Conservation (phyloP, 2,797 vertebrate genomes). For the Pseudotriccus pelzelni region DNA sequence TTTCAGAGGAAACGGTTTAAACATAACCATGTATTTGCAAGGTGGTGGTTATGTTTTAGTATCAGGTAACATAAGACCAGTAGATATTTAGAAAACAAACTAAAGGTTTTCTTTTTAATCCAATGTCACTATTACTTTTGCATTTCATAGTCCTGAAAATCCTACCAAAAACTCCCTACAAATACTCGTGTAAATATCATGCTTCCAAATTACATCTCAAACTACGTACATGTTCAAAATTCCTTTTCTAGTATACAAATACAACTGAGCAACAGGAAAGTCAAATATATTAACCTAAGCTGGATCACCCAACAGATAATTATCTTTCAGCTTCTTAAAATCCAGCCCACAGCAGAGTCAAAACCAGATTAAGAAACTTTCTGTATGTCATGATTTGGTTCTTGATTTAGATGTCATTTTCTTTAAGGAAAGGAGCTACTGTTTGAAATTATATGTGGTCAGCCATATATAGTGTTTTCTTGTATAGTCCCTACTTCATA, state of each 20-base stretch:
- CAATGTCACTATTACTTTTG: background rate
- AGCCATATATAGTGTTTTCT: background rate
- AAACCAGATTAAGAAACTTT: background rate
- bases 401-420: background rate
- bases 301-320: background rate
- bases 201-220: background rate
- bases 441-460: accelerated
- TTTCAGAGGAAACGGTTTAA: background rate
- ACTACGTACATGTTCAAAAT: background rate
- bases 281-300: background rate
- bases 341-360: background rate
- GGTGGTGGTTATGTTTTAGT: too few relatives aligned
- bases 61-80: background rate
- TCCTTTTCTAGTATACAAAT: background rate
- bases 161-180: background rate
- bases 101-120: background rate
- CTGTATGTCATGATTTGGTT: accelerated
- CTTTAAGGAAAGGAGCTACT: background rate
- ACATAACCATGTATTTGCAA: too few relatives aligned
- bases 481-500: background rate
- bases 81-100: background rate
- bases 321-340: background rate
- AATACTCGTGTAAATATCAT: background rate
- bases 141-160: background rate
- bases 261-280: background rate